Conservation (phyloP, 2,888 invertebrate genomes). For the Imbricaverruca yamaguchii region DNA sequence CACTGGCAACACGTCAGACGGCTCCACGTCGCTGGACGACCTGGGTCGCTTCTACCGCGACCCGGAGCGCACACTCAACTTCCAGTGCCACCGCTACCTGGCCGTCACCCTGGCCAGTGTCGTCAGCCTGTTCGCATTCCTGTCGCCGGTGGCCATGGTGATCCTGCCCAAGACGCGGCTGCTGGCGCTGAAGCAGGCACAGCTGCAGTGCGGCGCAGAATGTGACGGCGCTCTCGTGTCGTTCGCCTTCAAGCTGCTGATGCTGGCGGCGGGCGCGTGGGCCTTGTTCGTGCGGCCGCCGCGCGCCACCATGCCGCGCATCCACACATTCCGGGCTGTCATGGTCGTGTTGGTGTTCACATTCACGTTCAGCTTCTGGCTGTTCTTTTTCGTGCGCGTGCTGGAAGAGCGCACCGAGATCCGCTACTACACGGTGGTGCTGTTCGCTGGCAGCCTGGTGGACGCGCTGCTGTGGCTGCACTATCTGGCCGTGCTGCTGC, state of each 20-base stretch:
- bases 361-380: constrained; percentile 93
- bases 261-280: constrained; percentile 85
- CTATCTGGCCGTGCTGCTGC: constrained; percentile 82
- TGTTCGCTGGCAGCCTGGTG: constrained; percentile 84
- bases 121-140: constrained; percentile 76
- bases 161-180: constrained; percentile 73
- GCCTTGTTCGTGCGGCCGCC: constrained; percentile 63
- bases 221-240: constrained; percentile 90
- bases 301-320: constrained; percentile 77
- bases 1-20: constrained; percentile 4
- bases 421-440: constrained; percentile 79
- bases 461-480: constrained; percentile 92
- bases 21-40: neutral
- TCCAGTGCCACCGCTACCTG: constrained; percentile 87
- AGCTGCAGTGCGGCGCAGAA: constrained; percentile 64
- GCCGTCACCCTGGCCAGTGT: constrained; percentile 80
- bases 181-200: constrained; percentile 21
- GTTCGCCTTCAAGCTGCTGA: constrained; percentile 79
- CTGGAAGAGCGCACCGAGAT: constrained; percentile 36
- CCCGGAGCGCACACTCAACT: constrained; percentile 2
- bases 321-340: constrained; percentile 81
- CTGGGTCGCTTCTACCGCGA: constrained; percentile 43
- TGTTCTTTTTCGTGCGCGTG: constrained; percentile 89
- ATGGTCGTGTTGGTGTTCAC: constrained; percentile 85
- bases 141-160: constrained; percentile 92